A percentile compares a stretch with the other conserved stretches of the same genome.
Evolutionary conservation across 2,113 vertebrate genomes (phyloP).

Genomic region (Sclerurus mexicanus): DNA sequence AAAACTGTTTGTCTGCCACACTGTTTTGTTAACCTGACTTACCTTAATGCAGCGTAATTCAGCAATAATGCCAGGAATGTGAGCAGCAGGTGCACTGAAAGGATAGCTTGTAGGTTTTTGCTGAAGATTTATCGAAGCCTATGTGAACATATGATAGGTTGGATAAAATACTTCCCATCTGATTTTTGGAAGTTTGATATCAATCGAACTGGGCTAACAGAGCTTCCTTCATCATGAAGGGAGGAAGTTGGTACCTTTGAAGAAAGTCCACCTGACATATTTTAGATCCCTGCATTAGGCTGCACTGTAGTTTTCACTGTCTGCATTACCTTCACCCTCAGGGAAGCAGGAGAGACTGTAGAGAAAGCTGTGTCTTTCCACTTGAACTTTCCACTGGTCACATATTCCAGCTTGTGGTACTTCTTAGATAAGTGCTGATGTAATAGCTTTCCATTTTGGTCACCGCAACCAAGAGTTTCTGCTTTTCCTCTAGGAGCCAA

Average conservation of each 20-base stretch:
- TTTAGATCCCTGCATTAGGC: background rate
- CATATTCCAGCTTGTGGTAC: background rate
- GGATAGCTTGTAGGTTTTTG: background rate
- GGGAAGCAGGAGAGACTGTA: background rate
- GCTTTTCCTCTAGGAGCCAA: slow-evolving; percentile 77
- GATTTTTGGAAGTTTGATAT: background rate
- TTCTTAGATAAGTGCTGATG: background rate
- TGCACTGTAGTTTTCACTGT: background rate
- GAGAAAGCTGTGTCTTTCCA: background rate
- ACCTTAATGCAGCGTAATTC: background rate
- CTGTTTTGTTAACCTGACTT: background rate
- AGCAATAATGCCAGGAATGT: background rate
- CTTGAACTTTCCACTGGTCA: background rate
- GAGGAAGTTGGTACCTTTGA: background rate
- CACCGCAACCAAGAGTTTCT: background rate
- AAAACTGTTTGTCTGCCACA: background rate
- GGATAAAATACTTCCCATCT: background rate
- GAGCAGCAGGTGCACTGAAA: background rate
- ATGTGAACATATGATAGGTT: background rate
- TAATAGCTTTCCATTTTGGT: background rate
- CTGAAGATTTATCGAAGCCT: background rate
- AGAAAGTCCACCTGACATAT: background rate
- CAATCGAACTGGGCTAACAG: background rate
- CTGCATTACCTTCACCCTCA: background rate
- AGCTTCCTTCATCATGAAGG: background rate